Evolutionary conservation across 2,888 invertebrate genomes (phyloP).

Genomic region (Lithophane socia): DNA sequence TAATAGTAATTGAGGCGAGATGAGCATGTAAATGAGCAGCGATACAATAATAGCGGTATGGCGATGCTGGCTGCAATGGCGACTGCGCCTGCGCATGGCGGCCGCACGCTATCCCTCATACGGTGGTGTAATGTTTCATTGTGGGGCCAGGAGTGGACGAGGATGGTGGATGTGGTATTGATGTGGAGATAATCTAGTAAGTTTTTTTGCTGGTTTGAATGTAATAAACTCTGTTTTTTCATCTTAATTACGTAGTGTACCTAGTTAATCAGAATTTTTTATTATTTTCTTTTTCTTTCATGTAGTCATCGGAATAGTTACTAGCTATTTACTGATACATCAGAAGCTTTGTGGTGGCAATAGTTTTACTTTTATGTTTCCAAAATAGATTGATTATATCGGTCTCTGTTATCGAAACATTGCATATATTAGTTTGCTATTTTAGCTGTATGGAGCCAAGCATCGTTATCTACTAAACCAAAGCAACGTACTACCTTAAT

Average conservation of each 20-base stretch:
- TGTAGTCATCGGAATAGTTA: no score
- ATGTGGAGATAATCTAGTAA: background rate
- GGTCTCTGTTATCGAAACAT: no score
- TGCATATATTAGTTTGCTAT: background rate
- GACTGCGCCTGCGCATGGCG: slow-evolving; percentile 69
- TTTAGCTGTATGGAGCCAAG: background rate
- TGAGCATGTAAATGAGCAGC: slow-evolving; percentile 55
- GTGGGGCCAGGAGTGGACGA: slow-evolving; percentile 55
- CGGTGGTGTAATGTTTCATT: slow-evolving; percentile 79
- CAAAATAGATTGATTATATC: background rate
- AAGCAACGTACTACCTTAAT: background rate
- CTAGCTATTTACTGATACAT: no score
- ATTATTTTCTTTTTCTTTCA: no score
- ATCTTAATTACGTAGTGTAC: no score
- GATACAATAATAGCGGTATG: slow-evolving; percentile 41
- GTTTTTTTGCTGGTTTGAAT: no score
- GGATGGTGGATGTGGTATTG: slow-evolving; percentile 70
- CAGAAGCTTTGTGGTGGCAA: background rate
- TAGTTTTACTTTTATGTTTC: background rate
- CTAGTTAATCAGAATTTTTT: no score
- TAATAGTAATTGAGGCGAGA: slow-evolving; percentile 52
- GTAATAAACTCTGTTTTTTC: no score
- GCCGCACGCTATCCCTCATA: slow-evolving; percentile 79
- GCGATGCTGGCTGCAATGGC: slow-evolving; percentile 43
- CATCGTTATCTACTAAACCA: no score